phyloP scores from a whole-genome alignment of 1,140 invertebrate species.

The Anagrus nilaparvatae region DNA sequence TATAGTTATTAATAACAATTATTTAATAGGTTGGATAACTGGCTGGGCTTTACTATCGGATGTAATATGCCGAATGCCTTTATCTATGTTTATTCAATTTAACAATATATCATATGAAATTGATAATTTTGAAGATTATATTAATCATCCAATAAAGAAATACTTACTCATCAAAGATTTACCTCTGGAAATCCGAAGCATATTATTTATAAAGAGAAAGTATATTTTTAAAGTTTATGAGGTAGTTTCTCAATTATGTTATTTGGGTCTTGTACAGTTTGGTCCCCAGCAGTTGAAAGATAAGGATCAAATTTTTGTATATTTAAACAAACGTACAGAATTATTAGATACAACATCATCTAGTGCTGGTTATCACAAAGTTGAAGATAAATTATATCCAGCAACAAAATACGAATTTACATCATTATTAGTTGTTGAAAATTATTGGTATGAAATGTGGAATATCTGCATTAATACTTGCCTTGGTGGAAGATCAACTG shows the following conservation, averaged over 20 bases:
- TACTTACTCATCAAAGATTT: slow-evolving; percentile 53
- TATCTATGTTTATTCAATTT: slow-evolving; percentile 60
- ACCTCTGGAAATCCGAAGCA: slow-evolving; percentile 42
- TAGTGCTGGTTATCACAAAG: slow-evolving; percentile 50
- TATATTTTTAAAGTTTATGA: slow-evolving; percentile 56
- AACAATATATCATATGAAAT: slow-evolving; percentile 50
- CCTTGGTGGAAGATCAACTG: slow-evolving; percentile 44
- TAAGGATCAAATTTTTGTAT: slow-evolving; percentile 64
- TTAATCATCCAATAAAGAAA: slow-evolving; percentile 58
- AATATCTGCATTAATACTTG: slow-evolving; percentile 56
- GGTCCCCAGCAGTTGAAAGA: slow-evolving; percentile 55
- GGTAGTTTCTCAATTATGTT: slow-evolving; percentile 47
- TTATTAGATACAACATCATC: slow-evolving; percentile 59
- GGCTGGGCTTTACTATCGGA: slow-evolving; percentile 72
- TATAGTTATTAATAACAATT: no score
- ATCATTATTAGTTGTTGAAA: slow-evolving; percentile 45
- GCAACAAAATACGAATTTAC: slow-evolving; percentile 47
- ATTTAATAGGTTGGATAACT: slow-evolving; percentile 46
- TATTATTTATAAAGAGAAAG: slow-evolving; percentile 48
- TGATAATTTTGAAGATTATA: slow-evolving; percentile 48
- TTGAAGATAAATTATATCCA: slow-evolving; percentile 50
- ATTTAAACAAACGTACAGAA: slow-evolving; percentile 51
- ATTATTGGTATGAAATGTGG: slow-evolving; percentile 68
- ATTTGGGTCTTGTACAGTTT: slow-evolving; percentile 62
- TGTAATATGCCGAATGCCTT: slow-evolving; percentile 57